Base-by-base conservation (phyloP, 2,888 invertebrate species). In the Plagodis pulveraria region DNA sequence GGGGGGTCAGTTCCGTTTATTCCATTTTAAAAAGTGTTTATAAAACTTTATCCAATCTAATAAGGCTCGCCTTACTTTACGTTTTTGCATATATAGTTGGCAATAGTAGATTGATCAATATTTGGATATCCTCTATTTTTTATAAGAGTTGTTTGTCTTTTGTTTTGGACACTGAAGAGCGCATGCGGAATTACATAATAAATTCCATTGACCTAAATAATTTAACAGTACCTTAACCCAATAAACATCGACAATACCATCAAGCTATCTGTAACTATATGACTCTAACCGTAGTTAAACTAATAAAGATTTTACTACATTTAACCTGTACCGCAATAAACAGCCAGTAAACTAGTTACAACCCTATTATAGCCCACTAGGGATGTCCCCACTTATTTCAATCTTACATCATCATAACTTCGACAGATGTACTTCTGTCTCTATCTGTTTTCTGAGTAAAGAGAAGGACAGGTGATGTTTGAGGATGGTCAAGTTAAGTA, bases 271-370 rank as follows among this genome's bases (percentile, higher is more conserved):
- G 9, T 38, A 38, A 38, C 38, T 38, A 8, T 38, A 8, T 8
- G 38, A 8, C 9, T 33, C 6, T 5, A 12, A 34, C 42, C 12
- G 36, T 7, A 33, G 43, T 32, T 33, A 8, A 0, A 42, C 45
- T 35, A 46, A 50, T 58, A 53, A 58, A 58, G 46, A 35, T 6
- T 54, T 54, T 45, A 58, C 42, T 54, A 50, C 59, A 47, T 50
- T 50, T 47, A 55, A 59, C 59, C 50, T 59, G 54, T 54, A 47
- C 47, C 56, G 47, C 56, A 35, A 56, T 61, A 61, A 56, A 61
- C 52, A 52, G 58, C 58, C 62, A 45, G 62, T 65, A 66, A 62
- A 59, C 56, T 62, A 51, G 61, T 64, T 58, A 60, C 50, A 56
- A 34, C 51, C 49, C 47, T 56, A 56, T 56, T 53, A 61, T 51